Evolutionary conservation across 2,797 vertebrate species (phyloP), one percentile per base, ranked within the genome.

Genomic region (Pipistrellus pipistrellus): DNA sequence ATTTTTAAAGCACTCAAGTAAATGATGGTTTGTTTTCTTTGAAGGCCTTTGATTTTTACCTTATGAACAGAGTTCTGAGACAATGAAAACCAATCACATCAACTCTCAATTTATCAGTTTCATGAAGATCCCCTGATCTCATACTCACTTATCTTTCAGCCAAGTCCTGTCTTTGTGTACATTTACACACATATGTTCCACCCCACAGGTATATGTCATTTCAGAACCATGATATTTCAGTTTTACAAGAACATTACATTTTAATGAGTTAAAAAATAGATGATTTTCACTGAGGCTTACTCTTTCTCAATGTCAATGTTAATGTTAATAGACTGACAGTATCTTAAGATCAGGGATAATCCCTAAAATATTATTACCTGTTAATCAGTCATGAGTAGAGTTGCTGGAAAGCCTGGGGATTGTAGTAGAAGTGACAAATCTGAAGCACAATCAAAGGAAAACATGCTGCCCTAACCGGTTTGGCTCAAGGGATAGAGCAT

Each of bases 1-100:
- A 87, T 75, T 83, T 85, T 48, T 77, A 44, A 32, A 9, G 13
- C 51, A 83, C 23, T 66, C 35, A 90, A 69, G 86, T 32, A 78
- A 77, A 84, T 13, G 12, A 89, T 59, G 72, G 20, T 85, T 96
- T 76, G 18, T 53, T 73, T 72, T 88, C 46, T 83, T 82, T 73
- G 15, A 77, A 75, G 38, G 7, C 11, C 64, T 93, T 86, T 44
- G 57, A n/a, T 55, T n/a, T 11, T 92, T 20, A 51, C 27, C 44
- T 80, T 71, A 57, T 10, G n/a, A 35, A 95, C 21, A 55, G 12
- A 68, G 27, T 78, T 72, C 69, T 73, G 32, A 89, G 38, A n/a
- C 27, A 62, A 23, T 30, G 44, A 76, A 73, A 21, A 90, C 68
- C 51, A 90, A 84, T 53, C 8, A 57, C 21, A 71, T 86, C 62